A percentile compares a stretch with the other conserved stretches of the same genome.
These are phyloP conservation scores for Teleiodes luculella DNA, from an alignment of 2,888 invertebrate species.

Conservation along the genomic window DNA sequence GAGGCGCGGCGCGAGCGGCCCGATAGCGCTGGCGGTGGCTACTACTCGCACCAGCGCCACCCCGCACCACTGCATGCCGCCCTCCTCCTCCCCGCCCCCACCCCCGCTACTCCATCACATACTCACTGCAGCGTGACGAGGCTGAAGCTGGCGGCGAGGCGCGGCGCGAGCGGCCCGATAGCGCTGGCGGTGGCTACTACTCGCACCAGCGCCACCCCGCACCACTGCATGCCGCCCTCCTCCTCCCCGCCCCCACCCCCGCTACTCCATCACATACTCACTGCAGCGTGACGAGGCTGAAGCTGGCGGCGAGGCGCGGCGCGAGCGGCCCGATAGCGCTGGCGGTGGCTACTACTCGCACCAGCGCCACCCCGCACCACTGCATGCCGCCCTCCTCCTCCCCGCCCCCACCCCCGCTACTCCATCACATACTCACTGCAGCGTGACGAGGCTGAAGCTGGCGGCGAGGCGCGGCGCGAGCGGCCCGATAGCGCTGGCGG, in stretches of 20 bases:
- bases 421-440: background rate
- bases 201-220: conserved; percentile 22
- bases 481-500: conserved; percentile 26
- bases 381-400: conserved; percentile 37
- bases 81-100: conserved; percentile 38
- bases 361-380: conserved; percentile 36
- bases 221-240: conserved; percentile 41
- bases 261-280: background rate
- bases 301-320: too few species aligned
- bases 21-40: conserved; percentile 24
- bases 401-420: conserved; percentile 23
- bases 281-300: too few species aligned
- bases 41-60: conserved; percentile 31
- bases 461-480: conserved; percentile 41
- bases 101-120: background rate
- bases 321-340: too few species aligned
- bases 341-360: too few species aligned
- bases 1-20: conserved; percentile 40
- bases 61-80: conserved; percentile 38
- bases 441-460: background rate
- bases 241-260: conserved; percentile 32
- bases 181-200: too few species aligned
- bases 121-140: too few species aligned
- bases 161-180: too few species aligned
- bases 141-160: too few species aligned